Evolutionary conservation across 2,888 invertebrate genomes (phyloP).

Genomic region (Dione vanillae): DNA sequence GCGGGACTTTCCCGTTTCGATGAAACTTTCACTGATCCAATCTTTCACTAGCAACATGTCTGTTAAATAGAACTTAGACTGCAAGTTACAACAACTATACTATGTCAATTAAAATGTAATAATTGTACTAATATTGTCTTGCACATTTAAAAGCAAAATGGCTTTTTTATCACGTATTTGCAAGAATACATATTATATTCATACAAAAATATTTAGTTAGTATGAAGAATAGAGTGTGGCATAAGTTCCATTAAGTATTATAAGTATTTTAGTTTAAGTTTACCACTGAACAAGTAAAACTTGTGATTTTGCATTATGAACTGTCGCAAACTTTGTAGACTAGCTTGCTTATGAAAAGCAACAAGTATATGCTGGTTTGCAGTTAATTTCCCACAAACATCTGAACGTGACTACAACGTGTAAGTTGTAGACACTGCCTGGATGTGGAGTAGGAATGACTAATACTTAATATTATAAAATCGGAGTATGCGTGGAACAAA

Average conservation of each 20-base stretch:
- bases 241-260: background rate
- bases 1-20: conserved; percentile 43
- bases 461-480: no score
- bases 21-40: conserved; percentile 53
- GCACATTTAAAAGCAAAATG: background rate
- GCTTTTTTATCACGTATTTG: background rate
- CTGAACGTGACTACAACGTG: conserved; percentile 69
- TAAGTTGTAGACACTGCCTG: conserved; percentile 69
- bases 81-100: conserved; percentile 27
- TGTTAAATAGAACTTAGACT: conserved; percentile 24
- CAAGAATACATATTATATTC: no score
- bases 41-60: conserved; percentile 33
- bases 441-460: conserved; percentile 58
- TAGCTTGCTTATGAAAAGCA: conserved; percentile 49
- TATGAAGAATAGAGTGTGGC: no score
- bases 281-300: background rate
- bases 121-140: conserved; percentile 6
- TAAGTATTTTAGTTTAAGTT: background rate
- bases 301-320: background rate
- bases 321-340: conserved; percentile 56
- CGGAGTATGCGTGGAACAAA: no score
- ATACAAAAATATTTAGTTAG: no score
- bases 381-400: conserved; percentile 70
- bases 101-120: conserved; percentile 22
- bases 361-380: conserved; percentile 56